phyloP scores from a whole-genome alignment of 92 coral and sea anemone genomes.

The Palythoa grandiflora region DNA sequence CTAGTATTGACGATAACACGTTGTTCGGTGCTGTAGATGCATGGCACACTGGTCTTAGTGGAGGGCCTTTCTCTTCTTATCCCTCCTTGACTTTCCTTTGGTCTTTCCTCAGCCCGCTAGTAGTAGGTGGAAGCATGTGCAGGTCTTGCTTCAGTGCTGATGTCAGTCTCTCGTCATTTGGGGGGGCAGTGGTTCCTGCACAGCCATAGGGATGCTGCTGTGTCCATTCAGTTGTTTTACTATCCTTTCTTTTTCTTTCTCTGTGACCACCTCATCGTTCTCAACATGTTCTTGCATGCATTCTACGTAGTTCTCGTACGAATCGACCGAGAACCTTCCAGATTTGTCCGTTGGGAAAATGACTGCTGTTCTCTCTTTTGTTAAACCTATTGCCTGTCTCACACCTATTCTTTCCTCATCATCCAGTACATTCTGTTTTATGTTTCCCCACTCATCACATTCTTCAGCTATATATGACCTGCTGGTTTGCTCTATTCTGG shows the following conservation, averaged over 20 bases:
- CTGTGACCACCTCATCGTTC: constrained; percentile 10
- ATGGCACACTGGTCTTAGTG: no score
- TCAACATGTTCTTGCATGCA: constrained; percentile 5
- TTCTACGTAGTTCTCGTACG: constrained; percentile 15
- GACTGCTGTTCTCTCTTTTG: constrained; percentile 1
- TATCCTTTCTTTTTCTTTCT: constrained; percentile 10
- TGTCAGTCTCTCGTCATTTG: neutral
- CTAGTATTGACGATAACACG: no score
- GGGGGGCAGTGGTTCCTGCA: neutral
- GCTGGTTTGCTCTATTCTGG: constrained; percentile 14
- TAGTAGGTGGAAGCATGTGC: constrained; percentile 17
- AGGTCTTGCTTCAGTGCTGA: neutral
- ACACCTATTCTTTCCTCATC: constrained; percentile 11
- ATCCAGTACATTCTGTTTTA: constrained; percentile 30
- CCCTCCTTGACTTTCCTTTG: constrained; percentile 1
- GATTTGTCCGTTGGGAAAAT: constrained; percentile 18
- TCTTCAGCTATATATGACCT: constrained; percentile 16
- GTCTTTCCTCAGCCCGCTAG: constrained; percentile 23
- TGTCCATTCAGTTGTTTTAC: constrained; percentile 24
- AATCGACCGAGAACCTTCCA: neutral
- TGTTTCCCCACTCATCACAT: constrained; percentile 21
- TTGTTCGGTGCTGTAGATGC: no score
- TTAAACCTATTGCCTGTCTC: constrained; percentile 17
- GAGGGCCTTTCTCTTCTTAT: neutral
- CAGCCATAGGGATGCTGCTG: constrained; percentile 5